Base-by-base conservation (phyloP, 2,888 invertebrate genomes). In the Laothoe populi region DNA sequence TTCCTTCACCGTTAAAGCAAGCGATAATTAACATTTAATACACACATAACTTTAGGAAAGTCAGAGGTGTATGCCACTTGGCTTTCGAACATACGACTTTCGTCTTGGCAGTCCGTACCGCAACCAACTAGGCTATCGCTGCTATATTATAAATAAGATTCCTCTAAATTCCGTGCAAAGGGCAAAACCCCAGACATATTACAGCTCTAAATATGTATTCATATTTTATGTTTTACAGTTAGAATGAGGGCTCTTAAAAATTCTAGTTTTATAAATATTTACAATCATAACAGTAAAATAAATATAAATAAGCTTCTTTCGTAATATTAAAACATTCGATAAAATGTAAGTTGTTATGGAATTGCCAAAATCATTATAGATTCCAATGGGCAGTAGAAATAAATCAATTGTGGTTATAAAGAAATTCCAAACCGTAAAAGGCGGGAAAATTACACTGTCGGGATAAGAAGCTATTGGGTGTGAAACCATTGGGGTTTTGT, bases 391-490 rank as follows among this genome's bases (percentile, higher is more conserved):
- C 44, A 59, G 44, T 59, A 24, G 42, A 59, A 45, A 45, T 45
- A 64, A 68, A 66, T 65, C 66, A 53, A 65, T 75, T 79, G 74
- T 70, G 64, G 69, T 65, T 64, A 68, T 80, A 79, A 80, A 72
- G 75, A 80, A 72, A 73, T 84, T 78, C 67, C 69, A 75, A 71
- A 72, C 71, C 74, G 70, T 75, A 78, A 76, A 53, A 72, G 73
- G 74, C 74, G 72, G 72, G 74, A 68, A 81, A 84, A 86, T 81
- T 71, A 75, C 82, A 85, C 84, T 82, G 82, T 67, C 69, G 66
- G 74, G 74, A 81, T 80, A 78, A 80, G 75, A 74, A 81, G 79
- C 71, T 75, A 78, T 78, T 73, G 77, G 72, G 70, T 74, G 74
- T 73, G 73, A 74, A 71, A 71, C 66, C 71, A 35, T 19, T 53